These are phyloP conservation scores for Nesometra sesokonis DNA, from an alignment of 35 echinoderm and acorn worm species.

Conservation along the genomic window DNA sequence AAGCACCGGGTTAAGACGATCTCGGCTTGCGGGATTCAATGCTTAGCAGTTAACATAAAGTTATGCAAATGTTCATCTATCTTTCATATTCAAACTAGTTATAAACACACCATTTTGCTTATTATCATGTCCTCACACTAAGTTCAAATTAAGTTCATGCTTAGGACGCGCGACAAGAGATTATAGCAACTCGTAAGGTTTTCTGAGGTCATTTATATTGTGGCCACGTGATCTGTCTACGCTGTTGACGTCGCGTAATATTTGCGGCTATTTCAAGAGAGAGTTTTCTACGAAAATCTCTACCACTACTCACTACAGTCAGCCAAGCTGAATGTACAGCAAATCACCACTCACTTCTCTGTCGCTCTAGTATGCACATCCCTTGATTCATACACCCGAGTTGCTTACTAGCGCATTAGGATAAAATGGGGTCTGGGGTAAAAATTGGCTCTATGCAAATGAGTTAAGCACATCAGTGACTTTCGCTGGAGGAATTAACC, in stretches of 20 bases:
- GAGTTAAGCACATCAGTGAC: background rate
- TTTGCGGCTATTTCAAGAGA: background rate
- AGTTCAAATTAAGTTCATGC: background rate
- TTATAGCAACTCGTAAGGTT: background rate
- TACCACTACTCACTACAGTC: background rate
- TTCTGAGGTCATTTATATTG: background rate
- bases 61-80: background rate
- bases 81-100: background rate
- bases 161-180: background rate
- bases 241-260: background rate
- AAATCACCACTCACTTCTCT: background rate
- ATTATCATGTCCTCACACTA: background rate
- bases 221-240: background rate
- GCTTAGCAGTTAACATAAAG: background rate
- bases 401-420: background rate
- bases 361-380: background rate
- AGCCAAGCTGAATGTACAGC: background rate
- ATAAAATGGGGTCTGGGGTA: background rate
- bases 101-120: background rate
- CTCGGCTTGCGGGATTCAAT: background rate
- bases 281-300: background rate
- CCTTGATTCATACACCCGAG: background rate
- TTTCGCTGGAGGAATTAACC: background rate
- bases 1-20: background rate
- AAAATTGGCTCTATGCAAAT: background rate